Conservation (phyloP, 2,888 invertebrate species). For the Tillus elongatus region DNA sequence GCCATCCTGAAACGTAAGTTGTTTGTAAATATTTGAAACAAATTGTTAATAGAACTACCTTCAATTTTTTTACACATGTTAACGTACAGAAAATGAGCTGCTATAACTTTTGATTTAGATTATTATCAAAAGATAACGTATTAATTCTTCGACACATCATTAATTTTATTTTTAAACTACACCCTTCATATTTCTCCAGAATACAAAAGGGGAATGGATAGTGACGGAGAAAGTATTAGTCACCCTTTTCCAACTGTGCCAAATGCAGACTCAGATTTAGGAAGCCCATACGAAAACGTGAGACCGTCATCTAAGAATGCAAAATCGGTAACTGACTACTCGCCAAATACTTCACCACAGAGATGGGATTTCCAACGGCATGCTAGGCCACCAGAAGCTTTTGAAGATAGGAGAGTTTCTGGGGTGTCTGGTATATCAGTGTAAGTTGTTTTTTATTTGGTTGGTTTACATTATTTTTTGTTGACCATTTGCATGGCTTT, state of each 20-base stretch:
- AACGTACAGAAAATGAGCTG: not conserved
- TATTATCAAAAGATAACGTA: too few relatives aligned
- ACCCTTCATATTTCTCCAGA: too few relatives aligned
- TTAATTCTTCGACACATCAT: too few relatives aligned
- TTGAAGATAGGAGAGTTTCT: constrained; percentile 48
- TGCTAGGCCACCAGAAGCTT: constrained; percentile 40
- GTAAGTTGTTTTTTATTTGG: constrained; percentile 37
- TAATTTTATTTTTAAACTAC: too few relatives aligned
- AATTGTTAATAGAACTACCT: too few relatives aligned
- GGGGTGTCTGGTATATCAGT: constrained; percentile 51
- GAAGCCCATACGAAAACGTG: constrained; percentile 57
- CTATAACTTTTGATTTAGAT: too few relatives aligned
- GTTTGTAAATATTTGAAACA: too few relatives aligned
- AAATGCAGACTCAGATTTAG: constrained; percentile 49
- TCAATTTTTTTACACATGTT: too few relatives aligned
- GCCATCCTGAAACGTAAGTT: constrained; percentile 72
- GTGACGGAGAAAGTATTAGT: constrained; percentile 40
- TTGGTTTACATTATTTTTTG: not conserved
- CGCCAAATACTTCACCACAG: constrained; percentile 48
- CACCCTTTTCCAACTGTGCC: constrained; percentile 60
- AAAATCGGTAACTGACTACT: constrained; percentile 44
- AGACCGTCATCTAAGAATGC: constrained; percentile 43
- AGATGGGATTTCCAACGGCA: constrained; percentile 48
- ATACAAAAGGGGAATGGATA: constrained; percentile 35
- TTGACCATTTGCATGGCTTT: constrained; percentile 1